Conservation (phyloP, 2,888 invertebrate genomes). For the Anaspis maculata region DNA sequence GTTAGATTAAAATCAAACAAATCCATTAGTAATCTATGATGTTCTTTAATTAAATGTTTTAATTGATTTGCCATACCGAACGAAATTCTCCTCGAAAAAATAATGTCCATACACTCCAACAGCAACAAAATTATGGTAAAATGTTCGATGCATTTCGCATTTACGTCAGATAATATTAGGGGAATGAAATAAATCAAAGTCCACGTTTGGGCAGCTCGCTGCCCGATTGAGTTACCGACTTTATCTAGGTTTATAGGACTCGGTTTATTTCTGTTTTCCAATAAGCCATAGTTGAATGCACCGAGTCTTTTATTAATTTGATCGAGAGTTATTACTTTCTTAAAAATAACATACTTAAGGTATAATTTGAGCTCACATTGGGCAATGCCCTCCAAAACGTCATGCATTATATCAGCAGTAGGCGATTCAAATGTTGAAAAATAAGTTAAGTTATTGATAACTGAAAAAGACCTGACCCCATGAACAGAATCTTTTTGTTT, state of each 20-base stretch:
- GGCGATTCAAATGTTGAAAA: constrained; percentile 12
- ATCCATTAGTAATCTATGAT: too few relatives aligned
- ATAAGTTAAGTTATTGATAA: constrained; percentile 13
- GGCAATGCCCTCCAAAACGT: too few relatives aligned
- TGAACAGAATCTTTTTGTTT: constrained; percentile 6
- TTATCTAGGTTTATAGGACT: constrained; percentile 7
- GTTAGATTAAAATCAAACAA: too few relatives aligned
- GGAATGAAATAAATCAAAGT: constrained; percentile 9
- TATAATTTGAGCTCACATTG: constrained; percentile 15
- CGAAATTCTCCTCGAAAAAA: too few relatives aligned
- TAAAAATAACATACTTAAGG: constrained; percentile 6
- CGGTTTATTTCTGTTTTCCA: constrained; percentile 10
- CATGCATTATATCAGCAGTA: constrained; percentile 21
- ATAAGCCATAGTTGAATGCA: constrained; percentile 14
- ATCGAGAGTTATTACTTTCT: constrained; percentile 7
- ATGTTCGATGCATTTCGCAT: background rate
- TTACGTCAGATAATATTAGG: constrained; percentile 3
- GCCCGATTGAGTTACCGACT: constrained; percentile 9
- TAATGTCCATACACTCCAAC: too few relatives aligned
- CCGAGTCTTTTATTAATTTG: constrained; percentile 12
- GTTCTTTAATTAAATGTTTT: too few relatives aligned
- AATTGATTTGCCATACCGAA: too few relatives aligned
- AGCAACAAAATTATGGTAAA: too few relatives aligned
- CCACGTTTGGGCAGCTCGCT: constrained; percentile 15
- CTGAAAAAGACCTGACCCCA: constrained; percentile 9